Evolutionary conservation across 2,797 vertebrate genomes (phyloP), one percentile per base, ranked within the genome.

Genomic region (Phoeniculus purpureus): DNA sequence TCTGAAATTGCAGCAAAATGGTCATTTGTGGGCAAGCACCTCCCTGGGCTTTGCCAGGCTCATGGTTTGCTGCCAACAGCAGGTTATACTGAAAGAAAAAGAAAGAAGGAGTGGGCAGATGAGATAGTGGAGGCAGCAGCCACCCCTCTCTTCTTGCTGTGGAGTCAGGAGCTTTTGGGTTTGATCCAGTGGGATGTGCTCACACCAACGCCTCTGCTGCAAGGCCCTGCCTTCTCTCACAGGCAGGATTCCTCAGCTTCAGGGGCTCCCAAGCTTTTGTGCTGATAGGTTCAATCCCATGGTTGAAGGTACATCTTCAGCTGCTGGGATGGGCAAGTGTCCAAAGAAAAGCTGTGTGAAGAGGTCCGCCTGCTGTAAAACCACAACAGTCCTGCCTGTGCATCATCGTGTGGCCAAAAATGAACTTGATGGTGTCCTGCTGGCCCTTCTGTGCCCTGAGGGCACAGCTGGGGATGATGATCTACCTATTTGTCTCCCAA

Each of bases 341-440:
- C 50, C 45, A 31, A 43, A 20, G 17, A 48, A 27, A 58, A 72
- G 48, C 17, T 10, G n/a, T 10, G 32, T 48, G 20, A 75, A 11
- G 10, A 18, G 11, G 40, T 32, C n/a, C 34, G 21, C 0, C 1
- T 21, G 65, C 12, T 3, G 0, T 20, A 43, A 52, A 18, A 71
- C 23, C 20, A 51, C 1, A 1, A 14, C 21, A 7, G 10, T 11
- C n/a, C 48, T 15, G 27, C 37, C 48, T 7, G 12, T 0, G 0
- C 31, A 50, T 26, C 34, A 52, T 12, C 32, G 67, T 26, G 37
- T 15, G 6, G 70, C 27, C 6, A 5, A 14, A 13, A 56, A n/a
- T 0, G 0, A 83, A 55, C 20, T 29, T 5, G 1, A 0, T 0
- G 1, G n/a, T 8, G 12, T 54, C 27, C 20, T 3, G 2, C 12